A percentile compares a stretch with the other conserved stretches of the same genome.
Conservation (phyloP, 2,888 invertebrate species). For the Cryptocephalus moraei region DNA sequence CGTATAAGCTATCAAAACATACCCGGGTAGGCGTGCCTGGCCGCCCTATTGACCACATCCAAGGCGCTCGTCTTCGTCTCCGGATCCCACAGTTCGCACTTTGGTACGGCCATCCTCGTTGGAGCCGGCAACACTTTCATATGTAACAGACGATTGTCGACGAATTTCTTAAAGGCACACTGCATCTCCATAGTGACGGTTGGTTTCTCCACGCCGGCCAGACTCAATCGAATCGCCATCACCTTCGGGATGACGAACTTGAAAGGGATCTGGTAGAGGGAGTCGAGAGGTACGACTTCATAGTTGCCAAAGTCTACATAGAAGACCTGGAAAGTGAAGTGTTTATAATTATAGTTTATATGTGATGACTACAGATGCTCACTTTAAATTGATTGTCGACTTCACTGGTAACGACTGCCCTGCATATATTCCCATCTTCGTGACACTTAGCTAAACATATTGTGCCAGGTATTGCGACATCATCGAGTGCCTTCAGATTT, state of each 20-base stretch:
- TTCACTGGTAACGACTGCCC: constrained; percentile 67
- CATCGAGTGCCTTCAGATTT: constrained; percentile 49
- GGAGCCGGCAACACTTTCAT: constrained; percentile 59
- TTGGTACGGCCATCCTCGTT: constrained; percentile 57
- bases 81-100: constrained; percentile 57
- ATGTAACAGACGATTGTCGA: constrained; percentile 50
- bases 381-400: constrained; percentile 60
- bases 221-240: constrained; percentile 63
- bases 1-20: not conserved
- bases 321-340: constrained; percentile 39
- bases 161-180: constrained; percentile 59
- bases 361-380: too few relatives aligned
- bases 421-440: constrained; percentile 57
- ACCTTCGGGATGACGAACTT: constrained; percentile 61
- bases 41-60: constrained; percentile 42
- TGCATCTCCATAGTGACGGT: constrained; percentile 49
- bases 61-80: constrained; percentile 46
- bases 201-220: constrained; percentile 55
- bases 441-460: constrained; percentile 67
- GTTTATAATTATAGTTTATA: not conserved
- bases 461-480: constrained; percentile 63
- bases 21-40: constrained; percentile 26
- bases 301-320: constrained; percentile 76
- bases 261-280: constrained; percentile 65
- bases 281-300: constrained; percentile 58